phyloP scores from a whole-genome alignment of 2,113 vertebrate genomes.

The Oenanthe oenanthe region DNA sequence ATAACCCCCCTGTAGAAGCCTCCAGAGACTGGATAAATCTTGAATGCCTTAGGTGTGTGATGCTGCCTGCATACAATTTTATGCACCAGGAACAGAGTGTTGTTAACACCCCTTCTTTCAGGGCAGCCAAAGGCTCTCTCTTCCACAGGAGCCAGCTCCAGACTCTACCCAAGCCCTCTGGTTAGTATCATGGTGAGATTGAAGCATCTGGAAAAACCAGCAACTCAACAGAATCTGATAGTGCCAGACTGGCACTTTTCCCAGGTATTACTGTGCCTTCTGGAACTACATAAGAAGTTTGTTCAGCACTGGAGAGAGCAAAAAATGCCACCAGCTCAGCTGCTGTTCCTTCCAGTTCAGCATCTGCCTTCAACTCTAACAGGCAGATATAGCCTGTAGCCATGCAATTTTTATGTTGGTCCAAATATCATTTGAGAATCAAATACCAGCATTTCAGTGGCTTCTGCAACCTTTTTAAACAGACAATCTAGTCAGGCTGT shows the following conservation, averaged over 20 bases:
- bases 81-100: background rate
- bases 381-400: background rate
- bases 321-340: background rate
- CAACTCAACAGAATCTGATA: background rate
- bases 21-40: background rate
- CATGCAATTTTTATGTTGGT: background rate
- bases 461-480: background rate
- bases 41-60: background rate
- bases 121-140: background rate
- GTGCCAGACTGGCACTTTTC: background rate
- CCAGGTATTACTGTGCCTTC: background rate
- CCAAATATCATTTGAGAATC: background rate
- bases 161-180: background rate
- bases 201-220: accelerated
- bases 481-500: background rate
- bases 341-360: background rate
- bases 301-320: background rate
- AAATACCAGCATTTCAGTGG: background rate
- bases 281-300: background rate
- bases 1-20: background rate
- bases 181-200: background rate
- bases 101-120: accelerated
- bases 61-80: accelerated
- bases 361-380: background rate
- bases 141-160: accelerated